Conservation (phyloP, 1,140 invertebrate genomes). For the Camponotus floridanus region DNA sequence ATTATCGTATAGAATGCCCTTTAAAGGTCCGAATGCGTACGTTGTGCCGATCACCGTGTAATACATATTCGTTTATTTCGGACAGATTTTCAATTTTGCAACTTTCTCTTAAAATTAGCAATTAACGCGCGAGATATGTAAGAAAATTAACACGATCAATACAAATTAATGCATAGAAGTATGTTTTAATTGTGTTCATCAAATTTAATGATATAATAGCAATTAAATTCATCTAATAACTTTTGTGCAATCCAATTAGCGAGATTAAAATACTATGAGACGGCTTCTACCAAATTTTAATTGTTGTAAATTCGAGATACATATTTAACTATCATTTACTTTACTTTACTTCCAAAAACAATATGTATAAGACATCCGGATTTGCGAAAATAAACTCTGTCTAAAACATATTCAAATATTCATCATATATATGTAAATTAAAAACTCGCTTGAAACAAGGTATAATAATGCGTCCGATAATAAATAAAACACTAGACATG, state of each 20-base stretch:
- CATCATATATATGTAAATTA: constrained; percentile 30
- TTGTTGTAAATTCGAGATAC: not conserved
- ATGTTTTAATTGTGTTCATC: not conserved
- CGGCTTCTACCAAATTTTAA: not conserved
- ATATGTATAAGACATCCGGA: not conserved
- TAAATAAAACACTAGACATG: constrained; percentile 53
- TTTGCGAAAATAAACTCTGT: not conserved
- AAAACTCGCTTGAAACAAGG: constrained; percentile 13
- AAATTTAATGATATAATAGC: not conserved
- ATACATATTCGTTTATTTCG: not conserved
- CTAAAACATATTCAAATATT: constrained; percentile 15
- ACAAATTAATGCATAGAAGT: too few relatives aligned
- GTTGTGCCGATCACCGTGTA: not conserved
- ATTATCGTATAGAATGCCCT: constrained; percentile 74
- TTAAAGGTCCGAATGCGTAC: constrained; percentile 46
- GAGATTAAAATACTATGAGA: not conserved
- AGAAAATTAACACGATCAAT: not conserved
- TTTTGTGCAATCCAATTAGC: not conserved
- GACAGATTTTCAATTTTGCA: constrained; percentile 3
- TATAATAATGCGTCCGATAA: not conserved
- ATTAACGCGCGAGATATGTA: not conserved
- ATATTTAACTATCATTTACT: not conserved
- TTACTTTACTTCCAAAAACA: not conserved
- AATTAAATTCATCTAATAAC: not conserved
- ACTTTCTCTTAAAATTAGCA: not conserved